Evolutionary conservation across 2,888 invertebrate genomes (phyloP).

Genomic region (Apamea anceps): DNA sequence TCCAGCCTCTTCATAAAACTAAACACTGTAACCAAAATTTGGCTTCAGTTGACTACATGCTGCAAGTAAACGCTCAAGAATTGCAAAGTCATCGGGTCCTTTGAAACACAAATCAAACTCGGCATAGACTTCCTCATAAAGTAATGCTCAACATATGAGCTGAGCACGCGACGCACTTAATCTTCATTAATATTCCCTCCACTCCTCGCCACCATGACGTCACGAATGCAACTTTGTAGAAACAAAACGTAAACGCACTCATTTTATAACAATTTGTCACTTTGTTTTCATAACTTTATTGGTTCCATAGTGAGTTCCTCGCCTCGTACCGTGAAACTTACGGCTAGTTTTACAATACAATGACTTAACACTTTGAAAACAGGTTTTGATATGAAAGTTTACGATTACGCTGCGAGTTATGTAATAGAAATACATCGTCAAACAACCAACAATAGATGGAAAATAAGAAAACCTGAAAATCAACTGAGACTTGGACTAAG

Average conservation of each 20-base stretch:
- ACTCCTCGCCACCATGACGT: conserved; percentile 8
- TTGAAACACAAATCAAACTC: conserved; percentile 7
- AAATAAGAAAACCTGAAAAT: conserved; percentile 5
- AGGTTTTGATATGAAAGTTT: conserved; percentile 14
- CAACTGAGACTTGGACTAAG: neutral
- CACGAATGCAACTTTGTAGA: conserved; percentile 34
- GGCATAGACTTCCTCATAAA: conserved; percentile 24
- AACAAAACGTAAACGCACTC: conserved; percentile 25
- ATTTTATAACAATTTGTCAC: conserved; percentile 36
- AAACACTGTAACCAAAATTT: neutral
- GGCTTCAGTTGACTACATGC: neutral
- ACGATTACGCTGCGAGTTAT: conserved; percentile 7
- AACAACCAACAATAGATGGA: conserved; percentile 1
- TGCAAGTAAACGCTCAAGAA: conserved; percentile 3
- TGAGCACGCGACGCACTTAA: conserved; percentile 27
- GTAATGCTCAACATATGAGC: conserved; percentile 26
- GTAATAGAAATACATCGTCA: neutral
- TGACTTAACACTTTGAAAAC: conserved; percentile 18
- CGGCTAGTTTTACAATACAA: conserved; percentile 5
- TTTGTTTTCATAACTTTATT: conserved; percentile 17
- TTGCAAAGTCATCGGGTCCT: conserved; percentile 18
- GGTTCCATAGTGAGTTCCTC: neutral
- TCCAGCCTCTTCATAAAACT: neutral
- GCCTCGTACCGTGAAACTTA: neutral
- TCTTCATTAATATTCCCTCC: conserved; percentile 53